phyloP scores from a whole-genome alignment of 2,888 invertebrate genomes.

The Formica aserva region DNA sequence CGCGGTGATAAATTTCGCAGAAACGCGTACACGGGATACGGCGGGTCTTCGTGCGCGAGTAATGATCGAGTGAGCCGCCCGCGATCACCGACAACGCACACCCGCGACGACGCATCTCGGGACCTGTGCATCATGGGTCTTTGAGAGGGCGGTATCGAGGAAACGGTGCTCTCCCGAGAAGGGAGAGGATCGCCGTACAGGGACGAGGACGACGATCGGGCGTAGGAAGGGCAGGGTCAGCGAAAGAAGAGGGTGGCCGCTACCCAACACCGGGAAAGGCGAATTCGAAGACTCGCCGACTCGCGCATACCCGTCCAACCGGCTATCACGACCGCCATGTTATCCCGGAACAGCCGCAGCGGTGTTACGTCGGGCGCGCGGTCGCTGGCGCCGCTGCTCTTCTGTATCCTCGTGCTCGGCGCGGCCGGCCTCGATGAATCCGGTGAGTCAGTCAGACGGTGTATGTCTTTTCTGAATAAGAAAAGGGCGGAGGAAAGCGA shows the following conservation, averaged over 20 bases:
- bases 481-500: neutral
- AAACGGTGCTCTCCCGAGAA: neutral
- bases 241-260: neutral
- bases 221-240: constrained; percentile 4
- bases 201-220: neutral
- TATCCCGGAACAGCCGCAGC: constrained; percentile 72
- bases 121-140: constrained; percentile 1
- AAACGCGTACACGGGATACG: neutral
- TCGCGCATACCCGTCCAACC: constrained; percentile 68
- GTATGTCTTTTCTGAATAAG: neutral
- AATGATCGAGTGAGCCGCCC: constrained; percentile 37
- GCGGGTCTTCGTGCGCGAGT: neutral
- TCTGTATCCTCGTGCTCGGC: constrained; percentile 75
- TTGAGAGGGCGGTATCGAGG: constrained; percentile 21
- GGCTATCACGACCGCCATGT: constrained; percentile 84
- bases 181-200: neutral
- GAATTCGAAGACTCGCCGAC: neutral
- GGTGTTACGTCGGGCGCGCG: constrained; percentile 79
- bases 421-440: constrained; percentile 74
- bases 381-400: constrained; percentile 73
- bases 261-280: neutral
- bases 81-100: constrained; percentile 10
- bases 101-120: constrained; percentile 15
- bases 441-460: constrained; percentile 60
- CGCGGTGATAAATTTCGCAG: neutral